Evolutionary conservation across 2,888 invertebrate species (phyloP).

Genomic region (Apomyelois bistriatella): DNA sequence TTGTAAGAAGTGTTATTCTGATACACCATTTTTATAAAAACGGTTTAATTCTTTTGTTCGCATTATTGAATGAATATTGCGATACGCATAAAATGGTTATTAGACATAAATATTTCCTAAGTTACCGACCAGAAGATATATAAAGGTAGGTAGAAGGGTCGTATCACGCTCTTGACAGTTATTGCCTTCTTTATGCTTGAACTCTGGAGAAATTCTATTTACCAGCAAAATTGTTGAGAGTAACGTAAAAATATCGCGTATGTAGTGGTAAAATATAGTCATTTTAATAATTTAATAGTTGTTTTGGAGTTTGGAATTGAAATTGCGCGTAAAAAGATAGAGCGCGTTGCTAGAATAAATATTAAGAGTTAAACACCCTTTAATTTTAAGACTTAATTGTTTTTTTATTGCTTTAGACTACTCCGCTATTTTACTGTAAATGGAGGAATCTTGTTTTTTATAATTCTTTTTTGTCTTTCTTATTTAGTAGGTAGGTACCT

Average conservation of each 20-base stretch:
- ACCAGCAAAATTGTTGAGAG: conserved; percentile 48
- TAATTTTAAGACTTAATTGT: not conserved
- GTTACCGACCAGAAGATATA: conserved; percentile 54
- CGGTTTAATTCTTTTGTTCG: too few species aligned
- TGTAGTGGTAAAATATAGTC: conserved; percentile 15
- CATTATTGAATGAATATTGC: too few species aligned
- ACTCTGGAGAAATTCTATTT: conserved; percentile 58
- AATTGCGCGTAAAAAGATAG: conserved; percentile 9
- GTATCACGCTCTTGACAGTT: conserved; percentile 60
- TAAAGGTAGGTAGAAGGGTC: conserved; percentile 39
- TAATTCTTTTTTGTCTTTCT: not conserved
- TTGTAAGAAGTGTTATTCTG: too few species aligned
- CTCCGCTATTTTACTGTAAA: not conserved
- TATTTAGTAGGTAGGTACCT: too few species aligned
- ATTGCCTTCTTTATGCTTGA: conserved; percentile 62
- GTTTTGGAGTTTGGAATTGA: conserved; percentile 3
- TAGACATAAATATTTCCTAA: conserved; percentile 57
- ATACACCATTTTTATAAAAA: too few species aligned
- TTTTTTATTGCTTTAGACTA: conserved; percentile 7
- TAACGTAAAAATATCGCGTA: conserved; percentile 37
- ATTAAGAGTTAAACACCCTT: not conserved
- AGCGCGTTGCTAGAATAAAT: conserved; percentile 13
- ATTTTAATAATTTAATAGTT: conserved; percentile 5
- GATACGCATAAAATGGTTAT: conserved; percentile 48
- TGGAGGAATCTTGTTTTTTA: not conserved